Base-by-base conservation (phyloP, 2,113 vertebrate species). In the Siphamia tubifer region DNA sequence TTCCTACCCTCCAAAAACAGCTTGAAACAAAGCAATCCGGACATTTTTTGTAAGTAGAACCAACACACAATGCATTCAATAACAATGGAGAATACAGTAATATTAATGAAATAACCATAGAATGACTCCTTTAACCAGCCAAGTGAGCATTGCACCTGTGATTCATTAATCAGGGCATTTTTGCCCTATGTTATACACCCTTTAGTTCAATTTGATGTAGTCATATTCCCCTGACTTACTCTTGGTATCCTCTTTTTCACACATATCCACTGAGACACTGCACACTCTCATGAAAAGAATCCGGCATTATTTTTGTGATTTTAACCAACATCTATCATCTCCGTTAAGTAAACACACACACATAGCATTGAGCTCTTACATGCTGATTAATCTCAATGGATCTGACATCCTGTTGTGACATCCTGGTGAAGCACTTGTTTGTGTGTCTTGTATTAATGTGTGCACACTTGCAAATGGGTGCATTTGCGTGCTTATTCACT, bases 321-420 rank as follows among this genome's bases (percentile, higher is more conserved):
- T 51, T 10, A 62, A 36, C 17, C 31, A 63, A 43, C 57, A 54
- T 32, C 78, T 58, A 40, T n/a, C n/a, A n/a, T n/a, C 43, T 58
- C 16, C 40, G 38, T 40, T 17, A 20, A 6, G 19, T 36, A 15
- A 10, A 15, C 23, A 60, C 57, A 55, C 65, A 81, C 53, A 0
- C 28, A 32, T 32, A 13, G 15, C n/a, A 35, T 35, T 68, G 13
- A 44, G 17, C 19, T 47, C 25, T 34, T n/a, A 53, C 11, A 27
- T 13, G 17, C 42, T 86, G 21, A 28, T 76, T 79, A 68, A 43
- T 45, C 32, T 71, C 67, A 77, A 68, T 34, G 31, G 16, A 23
- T 67, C 20, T 63, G 77, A 86, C 85, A 76, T 88, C 85, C 86
- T 88, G 78, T 81, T 75, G 60, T 42, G 17, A 65, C 79, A 73